Evolutionary conservation across 2,113 vertebrate genomes (phyloP), one percentile per base, ranked within the genome.

Genomic region (Triplophysa tibetana): DNA sequence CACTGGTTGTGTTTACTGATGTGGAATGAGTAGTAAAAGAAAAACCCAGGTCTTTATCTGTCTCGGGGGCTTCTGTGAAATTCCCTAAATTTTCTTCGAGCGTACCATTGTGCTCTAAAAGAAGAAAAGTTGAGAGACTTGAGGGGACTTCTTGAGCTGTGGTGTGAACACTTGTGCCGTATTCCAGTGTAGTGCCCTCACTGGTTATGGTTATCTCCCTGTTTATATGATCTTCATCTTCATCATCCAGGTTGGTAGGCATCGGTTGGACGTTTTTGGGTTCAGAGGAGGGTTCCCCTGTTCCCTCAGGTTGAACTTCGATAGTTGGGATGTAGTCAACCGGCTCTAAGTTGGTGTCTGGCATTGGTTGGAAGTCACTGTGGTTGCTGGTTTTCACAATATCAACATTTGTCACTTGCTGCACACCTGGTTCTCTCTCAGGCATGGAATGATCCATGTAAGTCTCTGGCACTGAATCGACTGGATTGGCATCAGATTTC

Each of bases 331-430:
- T 56, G 26, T 64, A 70, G 12, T 82, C 24, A 12, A 60, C 29
- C 11, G 62, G 62, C 26, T 85, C 77, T 43, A 77, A 26, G 65
- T 66, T 83, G 48, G 24, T 90, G 77, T 84, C 84, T 74, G 67
- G 50, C 41, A 85, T 87, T 64, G 84, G 81, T 2, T 84, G 82
- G 65, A 84, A 81, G 73, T 87, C 67, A 56, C 82, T 88, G 29
- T 86, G 63, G 78, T 82, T 90, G 2, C 73, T 21, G 52, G 60
- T 73, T 4, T 63, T 62, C 29, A 75, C 56, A 38, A 66, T 58
- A 29, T 70, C 41, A 48, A 2, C 38, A 13, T 29, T 38, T n/a
- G 82, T 81, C 11, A 48, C 14, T n/a, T 26, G 58, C 3, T 6
- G 48, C 19, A 64, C 65, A 8, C 73, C 58, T 66, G 72, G 24